Evolutionary conservation across 2,113 vertebrate genomes (phyloP).

Genomic region (Caranx ignobilis): DNA sequence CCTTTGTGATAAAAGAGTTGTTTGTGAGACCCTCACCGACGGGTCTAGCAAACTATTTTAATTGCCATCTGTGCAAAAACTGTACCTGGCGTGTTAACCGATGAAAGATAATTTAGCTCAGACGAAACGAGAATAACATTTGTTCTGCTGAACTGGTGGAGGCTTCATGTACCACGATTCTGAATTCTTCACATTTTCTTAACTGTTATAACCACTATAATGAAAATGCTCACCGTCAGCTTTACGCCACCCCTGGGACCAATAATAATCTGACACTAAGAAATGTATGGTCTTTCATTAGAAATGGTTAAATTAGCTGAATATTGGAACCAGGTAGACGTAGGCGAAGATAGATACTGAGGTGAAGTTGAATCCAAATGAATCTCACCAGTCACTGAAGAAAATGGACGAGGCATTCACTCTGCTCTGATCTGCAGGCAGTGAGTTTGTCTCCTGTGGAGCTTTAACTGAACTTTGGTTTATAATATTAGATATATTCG

Average conservation of each 20-base stretch:
- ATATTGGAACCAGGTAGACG: not conserved
- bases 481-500: no score
- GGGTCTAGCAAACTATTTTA: conserved; percentile 66
- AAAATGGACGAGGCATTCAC: not conserved
- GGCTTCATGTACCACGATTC: conserved; percentile 8
- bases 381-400: conserved; percentile 1
- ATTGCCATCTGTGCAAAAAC: conserved; percentile 78
- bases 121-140: conserved; percentile 24
- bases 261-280: not conserved
- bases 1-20: conserved; percentile 69
- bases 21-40: conserved; percentile 52
- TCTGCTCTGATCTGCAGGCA: not conserved
- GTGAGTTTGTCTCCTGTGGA: not conserved
- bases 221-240: not conserved
- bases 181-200: conserved; percentile 26
- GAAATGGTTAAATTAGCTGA: not conserved
- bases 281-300: not conserved
- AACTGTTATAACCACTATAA: no score
- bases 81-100: conserved; percentile 46
- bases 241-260: not conserved
- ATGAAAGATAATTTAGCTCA: conserved; percentile 38
- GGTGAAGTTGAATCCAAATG: not conserved
- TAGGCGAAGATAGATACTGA: not conserved
- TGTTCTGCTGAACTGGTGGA: conserved; percentile 28
- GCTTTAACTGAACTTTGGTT: not conserved